Evolutionary conservation across 2,888 invertebrate genomes (phyloP), one percentile per base, ranked within the genome.

Genomic region (Drosophila aldrichi): DNA sequence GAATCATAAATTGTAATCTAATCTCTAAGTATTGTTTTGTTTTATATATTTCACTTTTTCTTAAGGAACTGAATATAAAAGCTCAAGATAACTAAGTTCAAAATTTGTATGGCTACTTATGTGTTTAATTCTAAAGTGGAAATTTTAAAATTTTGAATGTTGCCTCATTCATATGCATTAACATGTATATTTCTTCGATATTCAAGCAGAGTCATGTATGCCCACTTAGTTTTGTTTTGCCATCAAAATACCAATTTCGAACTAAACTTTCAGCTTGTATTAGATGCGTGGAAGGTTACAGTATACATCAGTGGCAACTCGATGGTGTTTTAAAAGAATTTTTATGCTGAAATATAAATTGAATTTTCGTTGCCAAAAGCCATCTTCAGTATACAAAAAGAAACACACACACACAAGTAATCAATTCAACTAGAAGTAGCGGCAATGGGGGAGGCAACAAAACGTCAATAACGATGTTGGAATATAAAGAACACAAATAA

Each of bases 401-500:
- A 67, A 61, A 73, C 40, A 49, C 14, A 58, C 20, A 63, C 32
- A 41, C 29, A 63, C 46, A 69, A 61, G 74, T 77, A 82, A 82
- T 82, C 86, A 86, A 82, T 82, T 81, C 79, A 68, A 64, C 38
- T 34, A 20, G 36, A 32, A 25, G 34, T 20, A 56, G 29, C 40
- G 43, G 68, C 18, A 16, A n/a, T 55, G 54, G 29, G 54, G 40
- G 57, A 20, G 22, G 60, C 44, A 65, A 59, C 66, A 65, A 64
- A 82, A 69, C 74, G 74, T 70, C 82, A 75, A 70, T 70, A 67
- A 60, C 74, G 72, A 77, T 82, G 74, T 74, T 85, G 68, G 51
- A 74, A 82, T 78, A 81, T 87, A 87, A 81, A 87, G 74, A 81
- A 73, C 77, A 84, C 71, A 85, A 88, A 77, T 75, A 88, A 88